These are phyloP conservation scores for Ceriagrion tenellum DNA, from an alignment of 2,888 invertebrate genomes.

Conservation along the genomic window DNA sequence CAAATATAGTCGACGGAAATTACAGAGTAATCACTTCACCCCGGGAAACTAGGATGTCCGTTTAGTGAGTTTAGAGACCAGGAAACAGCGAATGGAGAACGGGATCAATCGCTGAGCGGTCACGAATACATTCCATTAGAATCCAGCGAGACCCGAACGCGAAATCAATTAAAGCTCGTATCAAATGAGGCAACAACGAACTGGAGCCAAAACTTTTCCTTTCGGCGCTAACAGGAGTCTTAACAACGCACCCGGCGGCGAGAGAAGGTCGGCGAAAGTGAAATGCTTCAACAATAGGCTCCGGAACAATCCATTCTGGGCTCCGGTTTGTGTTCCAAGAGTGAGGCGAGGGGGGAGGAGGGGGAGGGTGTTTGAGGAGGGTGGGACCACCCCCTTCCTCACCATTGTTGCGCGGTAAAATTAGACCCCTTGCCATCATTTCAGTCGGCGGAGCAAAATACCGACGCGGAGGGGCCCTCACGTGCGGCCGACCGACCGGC, in stretches of 20 bases:
- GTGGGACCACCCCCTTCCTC: background rate
- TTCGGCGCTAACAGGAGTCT: background rate
- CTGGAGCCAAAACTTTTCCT: background rate
- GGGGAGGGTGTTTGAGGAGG: background rate
- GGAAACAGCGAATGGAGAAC: background rate
- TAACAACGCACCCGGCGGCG: background rate
- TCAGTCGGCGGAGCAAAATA: constrained; percentile 17
- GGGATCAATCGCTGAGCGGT: background rate
- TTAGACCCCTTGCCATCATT: background rate
- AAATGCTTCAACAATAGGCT: background rate
- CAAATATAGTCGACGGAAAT: too few relatives aligned
- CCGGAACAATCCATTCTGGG: background rate
- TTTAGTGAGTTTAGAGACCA: background rate
- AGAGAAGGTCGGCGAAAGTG: too few relatives aligned
- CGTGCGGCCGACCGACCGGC: background rate
- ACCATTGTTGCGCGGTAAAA: constrained; percentile 37
- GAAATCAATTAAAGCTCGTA: background rate
- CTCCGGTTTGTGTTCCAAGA: background rate
- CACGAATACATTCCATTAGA: background rate
- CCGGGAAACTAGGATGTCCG: background rate
- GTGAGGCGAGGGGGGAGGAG: too few relatives aligned
- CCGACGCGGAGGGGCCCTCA: background rate
- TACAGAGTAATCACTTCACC: too few relatives aligned
- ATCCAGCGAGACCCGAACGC: background rate
- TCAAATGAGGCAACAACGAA: background rate